These are phyloP conservation scores for Oenanthe oenanthe DNA, from an alignment of 2,113 vertebrate species.

Conservation along the genomic window DNA sequence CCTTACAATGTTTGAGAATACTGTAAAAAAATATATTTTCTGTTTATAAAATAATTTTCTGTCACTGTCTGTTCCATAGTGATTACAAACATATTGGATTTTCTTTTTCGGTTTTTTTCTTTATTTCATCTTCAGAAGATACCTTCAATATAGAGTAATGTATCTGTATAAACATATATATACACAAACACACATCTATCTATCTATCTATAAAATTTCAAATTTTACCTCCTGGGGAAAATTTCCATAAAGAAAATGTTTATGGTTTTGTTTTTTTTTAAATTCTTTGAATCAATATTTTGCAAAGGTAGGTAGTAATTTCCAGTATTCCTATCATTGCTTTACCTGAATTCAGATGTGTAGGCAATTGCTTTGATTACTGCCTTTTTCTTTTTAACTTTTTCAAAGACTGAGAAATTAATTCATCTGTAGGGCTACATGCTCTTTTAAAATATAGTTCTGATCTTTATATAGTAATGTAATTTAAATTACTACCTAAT, in stretches of 20 bases:
- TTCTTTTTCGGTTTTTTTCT: neutral
- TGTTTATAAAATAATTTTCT: neutral
- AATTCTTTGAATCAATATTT: conserved; percentile 62
- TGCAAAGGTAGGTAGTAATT: conserved; percentile 25
- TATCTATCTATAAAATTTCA: neutral
- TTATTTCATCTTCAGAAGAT: neutral
- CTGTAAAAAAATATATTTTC: neutral
- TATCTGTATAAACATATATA: neutral
- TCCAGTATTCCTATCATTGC: neutral
- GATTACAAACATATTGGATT: neutral
- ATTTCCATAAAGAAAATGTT: neutral
- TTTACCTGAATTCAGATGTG: conserved; percentile 51
- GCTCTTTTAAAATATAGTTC: conserved; percentile 69
- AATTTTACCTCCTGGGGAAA: conserved; percentile 1
- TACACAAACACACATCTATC: neutral
- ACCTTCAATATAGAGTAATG: neutral
- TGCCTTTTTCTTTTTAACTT: conserved; percentile 48
- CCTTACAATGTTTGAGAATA: neutral
- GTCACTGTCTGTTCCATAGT: neutral
- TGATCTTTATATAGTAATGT: conserved; percentile 78
- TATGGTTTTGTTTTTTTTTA: neutral
- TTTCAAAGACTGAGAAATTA: conserved; percentile 72
- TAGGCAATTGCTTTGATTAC: conserved; percentile 60
- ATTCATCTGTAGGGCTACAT: conserved; percentile 72
- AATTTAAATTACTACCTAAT: conserved; percentile 83